Percentiles rank a stretch among this genome's conserved stretches.
These are phyloP conservation scores for Sphaeramia orbicularis DNA, from an alignment of 2,797 vertebrate genomes.

Conservation along the genomic window DNA sequence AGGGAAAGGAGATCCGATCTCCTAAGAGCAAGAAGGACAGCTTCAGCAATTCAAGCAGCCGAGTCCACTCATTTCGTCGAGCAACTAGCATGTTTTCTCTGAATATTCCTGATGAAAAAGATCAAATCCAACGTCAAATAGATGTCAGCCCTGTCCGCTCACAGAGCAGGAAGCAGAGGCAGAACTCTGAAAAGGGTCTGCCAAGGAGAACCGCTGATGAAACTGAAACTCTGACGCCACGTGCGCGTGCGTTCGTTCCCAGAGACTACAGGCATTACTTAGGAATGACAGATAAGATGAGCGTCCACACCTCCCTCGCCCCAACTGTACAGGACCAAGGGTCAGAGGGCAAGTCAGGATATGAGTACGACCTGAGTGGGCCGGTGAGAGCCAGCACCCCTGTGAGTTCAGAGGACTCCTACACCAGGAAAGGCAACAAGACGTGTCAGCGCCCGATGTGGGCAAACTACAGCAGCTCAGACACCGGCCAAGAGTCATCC, in stretches of 20 bases:
- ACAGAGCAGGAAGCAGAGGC: constrained; percentile 73
- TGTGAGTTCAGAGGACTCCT: constrained; percentile 60
- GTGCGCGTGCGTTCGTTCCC: constrained; percentile 80
- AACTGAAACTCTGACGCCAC: constrained; percentile 58
- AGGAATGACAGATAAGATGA: constrained; percentile 75
- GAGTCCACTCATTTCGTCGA: constrained; percentile 67
- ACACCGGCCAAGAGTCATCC: constrained; percentile 69
- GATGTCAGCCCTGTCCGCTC: constrained; percentile 64
- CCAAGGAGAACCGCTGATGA: constrained; percentile 63
- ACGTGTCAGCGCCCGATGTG: constrained; percentile 54
- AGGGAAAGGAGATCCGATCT: constrained; percentile 62
- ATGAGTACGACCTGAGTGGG: constrained; percentile 52
- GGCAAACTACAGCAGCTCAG: constrained; percentile 63
- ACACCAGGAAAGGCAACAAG: constrained; percentile 60
- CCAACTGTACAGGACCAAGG: constrained; percentile 30
- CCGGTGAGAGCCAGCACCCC: constrained; percentile 74
- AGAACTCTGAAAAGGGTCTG: constrained; percentile 36
- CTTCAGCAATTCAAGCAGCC: constrained; percentile 61
- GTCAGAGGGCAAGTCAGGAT: constrained; percentile 30
- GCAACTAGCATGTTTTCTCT: constrained; percentile 81
- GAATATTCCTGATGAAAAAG: constrained; percentile 55
- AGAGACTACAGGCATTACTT: constrained; percentile 82
- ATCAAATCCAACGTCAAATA: constrained; percentile 40
- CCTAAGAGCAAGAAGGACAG: constrained; percentile 70
- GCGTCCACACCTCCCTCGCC: constrained; percentile 53